Conservation (phyloP, 2,888 invertebrate species). For the Mythimna vitellina region DNA sequence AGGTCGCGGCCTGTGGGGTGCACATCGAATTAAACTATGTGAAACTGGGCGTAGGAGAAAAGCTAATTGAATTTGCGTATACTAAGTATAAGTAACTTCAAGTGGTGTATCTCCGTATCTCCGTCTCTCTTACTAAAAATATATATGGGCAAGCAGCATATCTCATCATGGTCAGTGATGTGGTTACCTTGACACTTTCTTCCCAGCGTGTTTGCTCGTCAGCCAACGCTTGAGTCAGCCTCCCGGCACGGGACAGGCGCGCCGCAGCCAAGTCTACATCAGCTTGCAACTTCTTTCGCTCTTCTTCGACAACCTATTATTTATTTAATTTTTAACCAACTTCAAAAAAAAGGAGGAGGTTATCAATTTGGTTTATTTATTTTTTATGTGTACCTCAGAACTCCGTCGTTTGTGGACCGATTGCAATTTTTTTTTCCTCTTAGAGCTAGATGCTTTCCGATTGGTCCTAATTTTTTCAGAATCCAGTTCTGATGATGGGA, state of each 20-base stretch:
- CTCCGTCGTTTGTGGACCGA: no score
- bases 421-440: no score
- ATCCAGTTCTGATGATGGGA: no score
- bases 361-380: no score
- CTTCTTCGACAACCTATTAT: constrained; percentile 91
- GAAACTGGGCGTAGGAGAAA: neutral
- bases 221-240: constrained; percentile 95
- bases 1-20: constrained; percentile 90
- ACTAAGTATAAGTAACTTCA: neutral
- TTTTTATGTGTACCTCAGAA: no score
- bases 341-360: no score
- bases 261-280: constrained; percentile 95
- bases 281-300: constrained; percentile 94
- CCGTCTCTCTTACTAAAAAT: no score
- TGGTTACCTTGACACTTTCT: constrained; percentile 91
- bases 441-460: no score
- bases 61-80: neutral
- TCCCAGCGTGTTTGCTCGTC: constrained; percentile 97
- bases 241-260: constrained; percentile 95
- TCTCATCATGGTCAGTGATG: neutral
- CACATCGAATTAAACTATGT: neutral
- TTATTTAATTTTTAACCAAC: no score
- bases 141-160: no score
- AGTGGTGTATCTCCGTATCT: no score
- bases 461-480: no score